These are phyloP conservation scores for Drosophila funebris DNA, from an alignment of 1,140 invertebrate species.

Conservation along the genomic window DNA sequence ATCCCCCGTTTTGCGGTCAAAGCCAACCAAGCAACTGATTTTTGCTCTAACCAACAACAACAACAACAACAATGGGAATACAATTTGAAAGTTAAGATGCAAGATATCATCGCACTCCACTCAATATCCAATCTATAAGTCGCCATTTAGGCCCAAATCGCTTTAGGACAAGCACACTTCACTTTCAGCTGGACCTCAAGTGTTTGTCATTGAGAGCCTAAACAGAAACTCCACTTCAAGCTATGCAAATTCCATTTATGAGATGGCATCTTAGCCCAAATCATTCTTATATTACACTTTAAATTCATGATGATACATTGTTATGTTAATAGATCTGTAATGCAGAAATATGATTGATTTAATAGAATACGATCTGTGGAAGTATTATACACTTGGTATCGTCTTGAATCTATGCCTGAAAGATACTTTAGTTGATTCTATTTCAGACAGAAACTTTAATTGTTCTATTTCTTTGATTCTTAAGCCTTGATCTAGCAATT, in stretches of 20 bases:
- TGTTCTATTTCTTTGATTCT: too few species aligned
- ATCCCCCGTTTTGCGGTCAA: constrained; percentile 40
- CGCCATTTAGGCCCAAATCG: constrained; percentile 18
- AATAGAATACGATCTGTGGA: too few species aligned
- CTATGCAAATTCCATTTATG: constrained; percentile 9
- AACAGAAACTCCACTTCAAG: background rate
- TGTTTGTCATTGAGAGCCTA: background rate
- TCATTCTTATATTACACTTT: background rate
- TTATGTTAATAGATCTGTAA: background rate
- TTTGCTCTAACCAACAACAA: constrained; percentile 18
- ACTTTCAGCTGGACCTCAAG: background rate
- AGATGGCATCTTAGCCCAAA: background rate
- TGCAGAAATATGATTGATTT: too few species aligned
- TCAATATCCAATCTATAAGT: constrained; percentile 12
- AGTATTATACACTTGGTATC: too few species aligned
- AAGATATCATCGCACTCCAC: constrained; percentile 44
- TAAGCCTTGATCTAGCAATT: too few species aligned
- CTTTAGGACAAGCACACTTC: constrained; percentile 7
- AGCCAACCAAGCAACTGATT: constrained; percentile 33
- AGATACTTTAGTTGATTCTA: too few species aligned
- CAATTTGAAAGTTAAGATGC: constrained; percentile 60
- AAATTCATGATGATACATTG: background rate
- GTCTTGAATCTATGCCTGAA: too few species aligned
- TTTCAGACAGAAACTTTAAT: too few species aligned
- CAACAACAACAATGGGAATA: constrained; percentile 58